Percentiles rank a stretch among this genome's conserved stretches.
phyloP scores from a whole-genome alignment of 2,888 invertebrate species.

The Acleris sparsana region DNA sequence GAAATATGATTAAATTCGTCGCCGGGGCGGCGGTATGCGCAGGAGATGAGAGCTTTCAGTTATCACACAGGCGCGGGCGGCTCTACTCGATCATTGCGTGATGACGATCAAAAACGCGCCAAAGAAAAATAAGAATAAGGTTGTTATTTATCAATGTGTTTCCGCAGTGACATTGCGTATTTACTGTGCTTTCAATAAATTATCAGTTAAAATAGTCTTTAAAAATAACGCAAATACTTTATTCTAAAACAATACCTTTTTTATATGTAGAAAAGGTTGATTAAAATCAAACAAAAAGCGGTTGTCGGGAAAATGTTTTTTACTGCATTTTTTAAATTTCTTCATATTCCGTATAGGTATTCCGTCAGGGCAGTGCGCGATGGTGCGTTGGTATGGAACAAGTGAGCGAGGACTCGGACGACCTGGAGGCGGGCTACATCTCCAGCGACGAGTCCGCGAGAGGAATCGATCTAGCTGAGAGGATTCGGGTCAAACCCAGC shows the following conservation, averaged over 20 bases:
- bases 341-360: too few relatives aligned
- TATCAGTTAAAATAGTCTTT: not conserved
- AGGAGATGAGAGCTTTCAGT: slow-evolving; percentile 55
- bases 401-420: slow-evolving; percentile 70
- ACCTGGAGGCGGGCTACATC: slow-evolving; percentile 72
- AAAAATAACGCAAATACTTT: too few relatives aligned
- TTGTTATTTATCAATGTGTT: slow-evolving; percentile 2
- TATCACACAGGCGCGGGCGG: slow-evolving; percentile 57
- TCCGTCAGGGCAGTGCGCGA: slow-evolving; percentile 65
- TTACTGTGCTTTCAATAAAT: not conserved
- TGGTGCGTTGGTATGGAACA: slow-evolving; percentile 73
- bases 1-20: slow-evolving; percentile 39
- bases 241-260: too few relatives aligned
- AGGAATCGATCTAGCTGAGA: slow-evolving; percentile 73
- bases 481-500: slow-evolving; percentile 71
- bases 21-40: slow-evolving; percentile 41
- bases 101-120: slow-evolving; percentile 47
- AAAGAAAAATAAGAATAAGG: slow-evolving; percentile 58
- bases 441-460: slow-evolving; percentile 83
- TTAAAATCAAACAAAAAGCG: not conserved
- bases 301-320: not conserved
- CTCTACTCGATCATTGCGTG: slow-evolving; percentile 42
- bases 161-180: not conserved
- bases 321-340: too few relatives aligned
- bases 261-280: too few relatives aligned